These are phyloP conservation scores for Chrysolina oricalcia DNA, from an alignment of 2,888 invertebrate genomes.

Conservation along the genomic window DNA sequence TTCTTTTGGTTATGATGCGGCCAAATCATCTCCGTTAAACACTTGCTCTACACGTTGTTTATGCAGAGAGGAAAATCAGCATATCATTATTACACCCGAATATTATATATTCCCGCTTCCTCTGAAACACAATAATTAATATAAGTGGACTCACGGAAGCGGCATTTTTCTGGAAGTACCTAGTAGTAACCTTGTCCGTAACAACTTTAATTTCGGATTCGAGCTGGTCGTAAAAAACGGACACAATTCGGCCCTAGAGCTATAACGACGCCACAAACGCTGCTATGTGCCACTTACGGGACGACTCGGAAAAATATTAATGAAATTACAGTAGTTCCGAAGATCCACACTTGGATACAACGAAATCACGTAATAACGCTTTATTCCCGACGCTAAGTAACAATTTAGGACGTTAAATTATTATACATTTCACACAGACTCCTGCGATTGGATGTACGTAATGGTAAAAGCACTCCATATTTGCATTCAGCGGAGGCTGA, in stretches of 20 bases:
- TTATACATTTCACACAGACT: constrained; percentile 43
- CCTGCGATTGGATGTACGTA: constrained; percentile 35
- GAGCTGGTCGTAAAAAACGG: constrained; percentile 40
- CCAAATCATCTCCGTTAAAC: constrained; percentile 11
- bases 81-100: constrained; percentile 44
- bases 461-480: constrained; percentile 39
- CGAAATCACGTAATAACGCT: constrained; percentile 48
- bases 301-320: constrained; percentile 44
- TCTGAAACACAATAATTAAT: constrained; percentile 42
- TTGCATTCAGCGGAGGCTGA: constrained; percentile 38
- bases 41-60: constrained; percentile 17
- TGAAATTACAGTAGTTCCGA: constrained; percentile 36
- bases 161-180: constrained; percentile 38
- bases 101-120: constrained; percentile 37
- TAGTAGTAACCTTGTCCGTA: constrained; percentile 35
- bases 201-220: constrained; percentile 46
- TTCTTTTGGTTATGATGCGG: not conserved
- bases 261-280: constrained; percentile 26
- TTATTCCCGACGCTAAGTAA: constrained; percentile 39
- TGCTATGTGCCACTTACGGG: constrained; percentile 26
- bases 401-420: constrained; percentile 42
- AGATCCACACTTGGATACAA: constrained; percentile 43
- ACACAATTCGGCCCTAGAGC: constrained; percentile 39
- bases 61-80: constrained; percentile 28
- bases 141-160: constrained; percentile 41